Evolutionary conservation across 2,797 vertebrate species (phyloP).

Genomic region (Arvicola amphibius): DNA sequence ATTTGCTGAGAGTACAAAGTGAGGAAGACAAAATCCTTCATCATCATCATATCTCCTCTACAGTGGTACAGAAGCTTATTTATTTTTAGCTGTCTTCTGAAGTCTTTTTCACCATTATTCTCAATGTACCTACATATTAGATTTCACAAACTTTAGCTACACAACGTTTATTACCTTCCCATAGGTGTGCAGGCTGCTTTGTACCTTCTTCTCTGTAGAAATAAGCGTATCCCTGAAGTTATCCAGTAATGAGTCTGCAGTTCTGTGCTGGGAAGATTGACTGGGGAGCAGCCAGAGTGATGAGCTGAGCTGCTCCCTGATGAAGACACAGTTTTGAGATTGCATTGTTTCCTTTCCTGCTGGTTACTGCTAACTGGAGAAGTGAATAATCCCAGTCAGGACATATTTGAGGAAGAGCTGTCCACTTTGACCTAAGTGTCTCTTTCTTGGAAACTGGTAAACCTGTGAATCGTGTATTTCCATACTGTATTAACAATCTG

Average conservation of each 20-base stretch:
- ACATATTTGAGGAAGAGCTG: neutral
- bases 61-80: conserved; percentile 71
- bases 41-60: conserved; percentile 73
- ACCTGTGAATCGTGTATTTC: neutral
- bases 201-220: conserved; percentile 63
- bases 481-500: neutral
- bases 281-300: conserved; percentile 16
- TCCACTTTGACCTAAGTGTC: neutral
- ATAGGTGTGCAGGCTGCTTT: conserved; percentile 56
- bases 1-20: conserved; percentile 73
- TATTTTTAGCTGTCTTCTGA: conserved; percentile 77
- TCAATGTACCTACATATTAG: conserved; percentile 55
- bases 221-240: conserved; percentile 63
- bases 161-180: conserved; percentile 64
- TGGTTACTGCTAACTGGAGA: neutral
- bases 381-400: neutral
- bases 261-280: conserved; percentile 53
- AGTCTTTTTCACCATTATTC: conserved; percentile 58
- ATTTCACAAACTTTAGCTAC: conserved; percentile 77
- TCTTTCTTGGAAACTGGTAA: conserved; percentile 7
- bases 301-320: conserved; percentile 21
- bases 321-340: conserved; percentile 28
- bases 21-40: conserved; percentile 72
- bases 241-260: conserved; percentile 45
- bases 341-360: neutral